Percentiles rank a stretch among this genome's conserved stretches.
Evolutionary conservation across 2,113 vertebrate genomes (phyloP).

Genomic region (Ageneiosus marmoratus): DNA sequence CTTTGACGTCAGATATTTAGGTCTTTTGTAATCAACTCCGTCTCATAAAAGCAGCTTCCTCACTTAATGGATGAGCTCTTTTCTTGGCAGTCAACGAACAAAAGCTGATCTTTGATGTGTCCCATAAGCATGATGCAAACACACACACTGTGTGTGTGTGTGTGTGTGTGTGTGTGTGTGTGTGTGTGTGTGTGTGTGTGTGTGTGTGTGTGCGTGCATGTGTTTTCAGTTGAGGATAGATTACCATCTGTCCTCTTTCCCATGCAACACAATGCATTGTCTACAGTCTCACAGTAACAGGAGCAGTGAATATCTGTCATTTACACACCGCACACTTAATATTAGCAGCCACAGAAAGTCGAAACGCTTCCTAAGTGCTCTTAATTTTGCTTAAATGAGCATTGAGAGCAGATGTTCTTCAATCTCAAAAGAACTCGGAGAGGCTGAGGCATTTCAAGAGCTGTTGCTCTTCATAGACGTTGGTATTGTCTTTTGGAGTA

Average conservation of each 20-base stretch:
- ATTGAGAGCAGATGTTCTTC: not conserved
- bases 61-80: not conserved
- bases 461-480: no score
- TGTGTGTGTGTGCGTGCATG: no score
- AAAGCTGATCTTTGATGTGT: constrained; percentile 36
- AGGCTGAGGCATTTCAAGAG: not conserved
- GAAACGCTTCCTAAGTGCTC: not conserved
- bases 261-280: constrained; percentile 73
- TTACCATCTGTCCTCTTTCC: constrained; percentile 75
- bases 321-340: not conserved
- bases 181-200: no score
- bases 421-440: not conserved
- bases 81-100: constrained; percentile 10
- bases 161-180: no score
- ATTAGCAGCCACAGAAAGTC: not conserved
- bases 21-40: constrained; percentile 38
- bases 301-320: constrained; percentile 37
- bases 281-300: constrained; percentile 58
- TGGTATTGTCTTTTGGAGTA: no score
- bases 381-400: not conserved
- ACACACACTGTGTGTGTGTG: no score
- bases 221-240: constrained; percentile 40
- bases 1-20: constrained; percentile 33
- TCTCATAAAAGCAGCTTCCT: constrained; percentile 28
- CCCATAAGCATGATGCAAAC: constrained; percentile 29